Base-by-base conservation (phyloP, 2,797 vertebrate genomes). In the Petrocephalus sullivani region DNA sequence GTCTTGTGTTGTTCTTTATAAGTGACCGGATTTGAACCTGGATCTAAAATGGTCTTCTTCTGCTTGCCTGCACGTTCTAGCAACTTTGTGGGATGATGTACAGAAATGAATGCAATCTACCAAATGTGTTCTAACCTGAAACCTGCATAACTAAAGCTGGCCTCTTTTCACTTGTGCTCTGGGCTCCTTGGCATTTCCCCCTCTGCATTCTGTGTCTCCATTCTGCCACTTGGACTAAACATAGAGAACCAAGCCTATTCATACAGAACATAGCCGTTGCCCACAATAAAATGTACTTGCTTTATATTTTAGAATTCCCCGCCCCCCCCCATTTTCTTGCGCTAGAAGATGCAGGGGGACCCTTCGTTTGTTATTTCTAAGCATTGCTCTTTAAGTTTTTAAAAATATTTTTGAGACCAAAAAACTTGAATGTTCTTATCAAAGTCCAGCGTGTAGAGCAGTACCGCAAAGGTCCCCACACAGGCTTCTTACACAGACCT, bases 1-100 rank as follows among this genome's bases (percentile, higher is more conserved):
- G 49, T 83, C 71, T 78, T 78, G 23, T 33, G 84, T 85, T 85
- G 53, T 85, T 85, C 53, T 57, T 83, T 37, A 28, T 23, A 57
- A n/a, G 12, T 85, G 49, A 56, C 83, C 53, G 23, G 33, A 3
- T 58, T 85, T 58, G 21, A 85, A 85, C 54, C 84, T 85, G 56
- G 46, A 83, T 49, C 49, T 51, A 85, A 60, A 37, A 58, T 41
- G n/a, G 84, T 23, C 56, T 60, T 6, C 14, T 46, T 60, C 12
- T 41, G 16, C 54, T 60, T 85, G 23, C 16, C 23, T 56, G 23
- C 14, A 16, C 56, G 58, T 85, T 58, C 84, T 85, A 33, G 53
- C 12, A 23, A 41, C 56, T 57, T 60, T 85, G 28, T 85, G 9
- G 7, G 10, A 57, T n/a, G 33, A 54, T 41, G 33, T 46, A 83